phyloP scores from a whole-genome alignment of 2,113 vertebrate species.

The Taxidea taxus region DNA sequence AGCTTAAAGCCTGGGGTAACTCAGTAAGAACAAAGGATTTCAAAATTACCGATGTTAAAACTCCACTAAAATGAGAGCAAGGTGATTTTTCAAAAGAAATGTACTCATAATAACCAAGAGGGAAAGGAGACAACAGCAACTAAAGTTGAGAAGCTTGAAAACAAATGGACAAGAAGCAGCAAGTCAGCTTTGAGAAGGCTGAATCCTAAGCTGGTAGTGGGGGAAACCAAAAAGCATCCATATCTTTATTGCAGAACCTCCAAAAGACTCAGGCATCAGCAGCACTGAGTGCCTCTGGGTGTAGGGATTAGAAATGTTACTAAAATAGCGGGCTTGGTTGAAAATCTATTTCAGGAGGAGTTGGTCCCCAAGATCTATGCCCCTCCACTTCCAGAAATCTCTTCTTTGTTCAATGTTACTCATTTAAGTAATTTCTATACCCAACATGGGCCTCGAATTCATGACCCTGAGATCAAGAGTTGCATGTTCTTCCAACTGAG shows the following conservation, averaged over 20 bases:
- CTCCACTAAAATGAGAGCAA: not conserved
- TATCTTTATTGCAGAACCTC: not conserved
- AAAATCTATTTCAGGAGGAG: not conserved
- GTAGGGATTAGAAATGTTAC: not conserved
- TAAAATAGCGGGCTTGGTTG: not conserved
- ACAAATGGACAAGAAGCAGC: not conserved
- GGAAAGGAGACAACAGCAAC: not conserved
- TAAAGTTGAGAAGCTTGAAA: not conserved
- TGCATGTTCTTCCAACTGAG: not conserved
- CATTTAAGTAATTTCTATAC: not conserved
- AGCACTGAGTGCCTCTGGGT: not conserved
- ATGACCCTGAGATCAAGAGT: not conserved
- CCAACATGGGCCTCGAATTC: not conserved
- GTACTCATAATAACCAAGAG: not conserved
- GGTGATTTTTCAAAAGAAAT: not conserved
- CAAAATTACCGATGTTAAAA: not conserved
- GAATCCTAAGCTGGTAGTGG: not conserved
- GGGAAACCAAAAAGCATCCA: not conserved
- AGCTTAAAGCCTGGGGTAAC: not conserved
- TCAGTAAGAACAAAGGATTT: not conserved
- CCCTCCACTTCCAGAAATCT: not conserved
- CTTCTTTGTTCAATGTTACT: not conserved
- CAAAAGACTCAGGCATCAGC: not conserved
- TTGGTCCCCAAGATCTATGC: not conserved
- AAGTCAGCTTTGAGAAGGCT: not conserved